Conservation (phyloP, 2,113 vertebrate genomes). For the Trachemys scripta region DNA sequence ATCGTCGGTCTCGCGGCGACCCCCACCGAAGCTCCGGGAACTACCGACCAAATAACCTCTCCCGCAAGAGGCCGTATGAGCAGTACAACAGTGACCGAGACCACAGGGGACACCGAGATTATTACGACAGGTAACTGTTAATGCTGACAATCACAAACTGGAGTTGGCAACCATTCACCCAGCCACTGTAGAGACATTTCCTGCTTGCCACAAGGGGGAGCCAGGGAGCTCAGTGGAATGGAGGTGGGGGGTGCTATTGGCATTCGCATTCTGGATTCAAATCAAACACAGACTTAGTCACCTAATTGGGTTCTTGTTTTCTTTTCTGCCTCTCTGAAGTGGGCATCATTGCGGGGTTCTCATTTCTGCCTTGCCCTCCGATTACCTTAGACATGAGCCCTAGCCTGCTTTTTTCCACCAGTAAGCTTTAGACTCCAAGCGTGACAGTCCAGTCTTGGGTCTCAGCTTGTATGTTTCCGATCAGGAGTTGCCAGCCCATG, state of each 20-base stretch:
- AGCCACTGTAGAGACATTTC: accelerated
- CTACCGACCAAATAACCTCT: conserved; percentile 89
- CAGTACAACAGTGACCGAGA: conserved; percentile 94
- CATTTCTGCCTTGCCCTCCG: neutral
- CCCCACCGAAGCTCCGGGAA: conserved; percentile 89
- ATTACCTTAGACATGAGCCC: neutral
- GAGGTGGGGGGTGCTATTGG: neutral
- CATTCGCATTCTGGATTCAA: neutral
- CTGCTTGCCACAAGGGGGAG: neutral
- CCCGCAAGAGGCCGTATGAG: conserved; percentile 93
- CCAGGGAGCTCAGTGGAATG: neutral
- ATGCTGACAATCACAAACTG: accelerated
- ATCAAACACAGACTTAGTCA: neutral
- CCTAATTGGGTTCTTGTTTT: neutral
- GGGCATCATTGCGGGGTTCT: neutral
- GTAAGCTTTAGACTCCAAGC: neutral
- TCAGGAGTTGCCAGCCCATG: neutral
- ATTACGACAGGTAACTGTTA: conserved; percentile 90
- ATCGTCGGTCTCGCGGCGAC: conserved; percentile 88
- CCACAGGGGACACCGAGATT: conserved; percentile 92
- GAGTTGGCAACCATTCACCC: accelerated
- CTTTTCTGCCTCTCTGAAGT: neutral
- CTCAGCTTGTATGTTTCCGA: neutral
- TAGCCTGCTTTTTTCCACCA: neutral
- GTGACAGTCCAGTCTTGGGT: neutral